Evolutionary conservation across 2,113 vertebrate species (phyloP), one percentile per base, ranked within the genome.

Genomic region (Bubo bubo): DNA sequence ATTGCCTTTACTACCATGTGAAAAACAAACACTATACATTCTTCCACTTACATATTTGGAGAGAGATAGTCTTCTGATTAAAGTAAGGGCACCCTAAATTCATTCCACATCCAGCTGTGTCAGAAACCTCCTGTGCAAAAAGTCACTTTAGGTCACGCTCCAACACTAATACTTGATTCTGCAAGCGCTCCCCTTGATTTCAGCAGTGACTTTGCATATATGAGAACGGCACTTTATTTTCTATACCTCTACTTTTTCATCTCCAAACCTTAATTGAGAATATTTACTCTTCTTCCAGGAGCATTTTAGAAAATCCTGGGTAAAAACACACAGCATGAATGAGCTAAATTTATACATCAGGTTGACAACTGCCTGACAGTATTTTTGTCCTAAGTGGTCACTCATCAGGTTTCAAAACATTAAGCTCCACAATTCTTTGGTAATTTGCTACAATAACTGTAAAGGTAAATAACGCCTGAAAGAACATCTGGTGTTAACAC

Each of bases 111-210:
- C 58, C 62, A 85, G 7, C 15, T 45, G 56, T 24, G 26, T 24
- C 60, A 88, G 49, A 89, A 76, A 66, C 4, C 14, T 70, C 41
- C 34, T 23, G 16, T 50, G 41, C 20, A 79, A 86, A 60, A 92
- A 82, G 56, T 39, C 81, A 70, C 67, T 35, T 71, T 5, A 76
- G 71, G 85, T 92, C 88, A 59, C 0, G 0, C n/a, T 77, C 82
- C 0, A 0, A 64, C 53, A 64, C 35, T 10, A n/a, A 37, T 18
- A 24, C 17, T 49, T 2, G 0, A 92, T 76, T 70, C 68, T 58
- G 63, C 88, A 80, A 86, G 43, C 0, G 0, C 14, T 73, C 13
- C 62, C 45, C 5, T 5, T 70, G 74, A 91, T 41, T 79, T 86
- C 74, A 83, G 71, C 1, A 4, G 77, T 21, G n/a, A 56, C 62